These are phyloP conservation scores for Geotrupes spiniger DNA, from an alignment of 2,888 invertebrate species.

Conservation along the genomic window DNA sequence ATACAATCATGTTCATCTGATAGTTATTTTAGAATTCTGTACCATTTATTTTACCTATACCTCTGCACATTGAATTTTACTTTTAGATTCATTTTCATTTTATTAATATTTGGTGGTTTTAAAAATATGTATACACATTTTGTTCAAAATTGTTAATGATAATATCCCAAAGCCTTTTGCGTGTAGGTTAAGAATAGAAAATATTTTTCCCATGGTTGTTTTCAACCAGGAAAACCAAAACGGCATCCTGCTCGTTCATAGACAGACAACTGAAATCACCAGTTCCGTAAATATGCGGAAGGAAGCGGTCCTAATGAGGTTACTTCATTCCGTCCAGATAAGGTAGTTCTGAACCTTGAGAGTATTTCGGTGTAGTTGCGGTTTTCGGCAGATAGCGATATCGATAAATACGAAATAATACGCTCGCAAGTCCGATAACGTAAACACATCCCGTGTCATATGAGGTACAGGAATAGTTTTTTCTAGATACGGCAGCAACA, in stretches of 20 bases:
- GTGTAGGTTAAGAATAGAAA: too few relatives aligned
- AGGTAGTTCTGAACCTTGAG: constrained; percentile 30
- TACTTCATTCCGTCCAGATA: constrained; percentile 25
- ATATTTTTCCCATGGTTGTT: neutral
- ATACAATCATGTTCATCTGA: too few relatives aligned
- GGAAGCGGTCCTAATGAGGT: constrained; percentile 30
- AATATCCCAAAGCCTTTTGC: too few relatives aligned
- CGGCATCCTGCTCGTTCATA: constrained; percentile 5
- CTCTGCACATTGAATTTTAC: too few relatives aligned
- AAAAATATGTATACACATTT: too few relatives aligned
- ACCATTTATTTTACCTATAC: too few relatives aligned
- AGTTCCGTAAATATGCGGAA: constrained; percentile 28
- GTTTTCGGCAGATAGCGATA: constrained; percentile 24
- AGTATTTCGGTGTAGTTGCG: constrained; percentile 30
- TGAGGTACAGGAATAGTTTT: too few relatives aligned
- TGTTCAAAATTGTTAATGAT: too few relatives aligned
- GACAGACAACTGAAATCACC: constrained; percentile 30
- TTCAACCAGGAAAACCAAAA: neutral
- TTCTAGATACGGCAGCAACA: too few relatives aligned
- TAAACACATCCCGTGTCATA: neutral
- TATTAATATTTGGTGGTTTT: too few relatives aligned
- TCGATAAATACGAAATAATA: constrained; percentile 7
- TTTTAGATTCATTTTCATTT: too few relatives aligned
- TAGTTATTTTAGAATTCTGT: too few relatives aligned
- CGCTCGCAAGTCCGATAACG: constrained; percentile 1